Base-by-base conservation (phyloP, 1,140 invertebrate genomes). In the Helicoverpa zea region DNA sequence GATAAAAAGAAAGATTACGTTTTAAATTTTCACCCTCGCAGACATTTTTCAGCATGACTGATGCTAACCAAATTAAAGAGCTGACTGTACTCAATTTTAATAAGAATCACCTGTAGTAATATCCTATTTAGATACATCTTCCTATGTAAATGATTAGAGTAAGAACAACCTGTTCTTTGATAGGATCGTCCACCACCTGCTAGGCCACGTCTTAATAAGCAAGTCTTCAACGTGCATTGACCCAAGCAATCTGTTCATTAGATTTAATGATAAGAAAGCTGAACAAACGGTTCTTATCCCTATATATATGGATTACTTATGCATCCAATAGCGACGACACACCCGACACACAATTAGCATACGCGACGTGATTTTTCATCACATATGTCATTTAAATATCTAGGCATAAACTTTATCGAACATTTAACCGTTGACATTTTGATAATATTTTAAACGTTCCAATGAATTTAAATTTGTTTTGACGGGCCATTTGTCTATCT, bases 201-300 rank as follows among this genome's bases (percentile, higher is more conserved):
- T 59, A 43, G 35, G 35, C 5, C 59, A 59, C 64, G 49, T 68
- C 56, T 79, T 47, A 58, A 58, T 52, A 11, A 52, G 43, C 63
- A 29, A 9, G 18, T 77, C 29, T 66, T 66, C 5, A 54, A 9
- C 18, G 77, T 51, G 12, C 64, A 70, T 77, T 81, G 77, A 84
- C 78, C 77, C 30, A 35, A 29, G 63, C 58, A 82, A 58, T 80
- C 73, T 77, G 75, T 79, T 74, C 79, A 68, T 54, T 78, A 78
- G 75, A 83, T 56, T 68, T 23, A 73, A 81, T 78, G 76, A 79
- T 79, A 70, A 90, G 89, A 78, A 81, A 90, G 88, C 89, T 90
- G 88, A 91, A 91, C 83, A 89, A 90, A 87, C 88, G 83, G 85
- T 86, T 85, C 54, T 79, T 77, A 83, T 76, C 73, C 83, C 79